phyloP scores from a whole-genome alignment of 2,797 vertebrate species.

The Benthosema pterotum region DNA sequence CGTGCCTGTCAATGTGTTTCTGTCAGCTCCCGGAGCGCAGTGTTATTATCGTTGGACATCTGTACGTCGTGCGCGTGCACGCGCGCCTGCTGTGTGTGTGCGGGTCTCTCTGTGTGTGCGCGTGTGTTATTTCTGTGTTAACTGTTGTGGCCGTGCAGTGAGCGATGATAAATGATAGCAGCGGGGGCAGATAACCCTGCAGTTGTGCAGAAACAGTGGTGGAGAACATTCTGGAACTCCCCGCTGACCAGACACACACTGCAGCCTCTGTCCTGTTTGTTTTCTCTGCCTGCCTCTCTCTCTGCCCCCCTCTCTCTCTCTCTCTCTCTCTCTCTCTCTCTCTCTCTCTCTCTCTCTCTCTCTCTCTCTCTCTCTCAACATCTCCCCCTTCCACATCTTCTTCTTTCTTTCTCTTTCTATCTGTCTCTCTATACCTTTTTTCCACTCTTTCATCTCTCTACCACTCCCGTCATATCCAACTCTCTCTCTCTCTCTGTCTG shows the following conservation, averaged over 20 bases:
- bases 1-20: constrained; percentile 6
- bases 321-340: constrained; percentile 9
- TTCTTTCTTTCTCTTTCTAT: constrained; percentile 38
- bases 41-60: constrained; percentile 43
- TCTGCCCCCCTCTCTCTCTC: constrained; percentile 72
- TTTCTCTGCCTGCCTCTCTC: constrained; percentile 92
- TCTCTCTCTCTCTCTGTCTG: constrained; percentile 36
- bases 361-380: constrained; percentile 30
- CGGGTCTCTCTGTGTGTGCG: constrained; percentile 24
- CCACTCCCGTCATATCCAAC: too few species aligned
- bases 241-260: constrained; percentile 95
- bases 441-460: too few species aligned
- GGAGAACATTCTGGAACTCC: constrained; percentile 99
- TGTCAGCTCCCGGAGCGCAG: constrained; percentile 1
- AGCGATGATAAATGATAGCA: constrained; percentile 97
- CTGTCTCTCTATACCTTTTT: constrained; percentile 17
- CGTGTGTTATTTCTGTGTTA: constrained; percentile 33
- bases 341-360: constrained; percentile 6
- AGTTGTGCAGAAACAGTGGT: constrained; percentile 86
- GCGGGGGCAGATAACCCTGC: constrained; percentile 95
- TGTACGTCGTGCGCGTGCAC: background rate
- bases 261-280: constrained; percentile 97
- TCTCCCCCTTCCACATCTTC: constrained; percentile 58
- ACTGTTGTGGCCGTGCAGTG: constrained; percentile 27
- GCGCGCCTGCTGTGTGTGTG: background rate